These are phyloP conservation scores for Ophion ellenae DNA, from an alignment of 2,888 invertebrate species.

Conservation along the genomic window DNA sequence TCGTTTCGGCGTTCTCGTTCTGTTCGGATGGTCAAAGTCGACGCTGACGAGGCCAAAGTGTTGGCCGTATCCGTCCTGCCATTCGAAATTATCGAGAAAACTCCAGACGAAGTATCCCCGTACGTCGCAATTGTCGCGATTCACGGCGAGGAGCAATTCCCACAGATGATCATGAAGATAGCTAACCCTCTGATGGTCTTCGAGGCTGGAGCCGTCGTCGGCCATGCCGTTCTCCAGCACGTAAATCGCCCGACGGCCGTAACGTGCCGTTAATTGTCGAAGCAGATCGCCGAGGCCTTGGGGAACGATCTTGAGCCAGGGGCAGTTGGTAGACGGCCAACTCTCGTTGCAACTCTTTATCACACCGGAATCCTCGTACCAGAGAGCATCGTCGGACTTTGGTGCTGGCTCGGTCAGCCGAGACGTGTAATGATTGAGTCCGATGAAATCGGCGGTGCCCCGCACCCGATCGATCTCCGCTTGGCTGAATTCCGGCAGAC, in stretches of 20 bases:
- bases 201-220: slow-evolving; percentile 71
- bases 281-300: slow-evolving; percentile 82
- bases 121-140: slow-evolving; percentile 84
- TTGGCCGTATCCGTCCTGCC: slow-evolving; percentile 86
- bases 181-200: slow-evolving; percentile 73
- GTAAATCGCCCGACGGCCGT: slow-evolving; percentile 79
- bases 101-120: slow-evolving; percentile 87
- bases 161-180: slow-evolving; percentile 83
- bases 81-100: slow-evolving; percentile 88
- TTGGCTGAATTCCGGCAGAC: slow-evolving; percentile 83
- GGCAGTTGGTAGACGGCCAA: slow-evolving; percentile 87
- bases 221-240: slow-evolving; percentile 83
- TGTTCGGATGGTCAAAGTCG: slow-evolving; percentile 86
- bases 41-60: slow-evolving; percentile 89
- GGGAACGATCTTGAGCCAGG: slow-evolving; percentile 86
- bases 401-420: slow-evolving; percentile 62
- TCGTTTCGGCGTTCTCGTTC: slow-evolving; percentile 87
- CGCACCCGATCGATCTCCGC: slow-evolving; percentile 85
- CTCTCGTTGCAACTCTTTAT: slow-evolving; percentile 85
- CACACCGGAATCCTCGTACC: slow-evolving; percentile 83
- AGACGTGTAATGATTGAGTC: slow-evolving; percentile 78
- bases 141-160: slow-evolving; percentile 84
- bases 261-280: slow-evolving; percentile 81
- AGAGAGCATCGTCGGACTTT: slow-evolving; percentile 45
- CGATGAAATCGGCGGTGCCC: slow-evolving; percentile 76